These are phyloP conservation scores for Mylabris sibirica DNA, from an alignment of 2,888 invertebrate genomes.

Conservation along the genomic window DNA sequence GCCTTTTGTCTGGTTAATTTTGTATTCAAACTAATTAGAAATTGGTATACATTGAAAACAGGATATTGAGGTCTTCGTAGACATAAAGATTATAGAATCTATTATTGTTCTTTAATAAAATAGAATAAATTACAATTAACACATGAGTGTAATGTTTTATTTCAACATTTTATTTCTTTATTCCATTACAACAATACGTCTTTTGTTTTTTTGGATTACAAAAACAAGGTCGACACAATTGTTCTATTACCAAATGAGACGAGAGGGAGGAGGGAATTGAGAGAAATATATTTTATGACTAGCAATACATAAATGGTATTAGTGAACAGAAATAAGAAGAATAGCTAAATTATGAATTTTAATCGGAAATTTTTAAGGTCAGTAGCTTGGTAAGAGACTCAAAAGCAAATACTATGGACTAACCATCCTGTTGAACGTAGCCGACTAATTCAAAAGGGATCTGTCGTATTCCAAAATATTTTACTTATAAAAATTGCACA, in stretches of 20 bases:
- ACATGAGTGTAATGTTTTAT: slow-evolving; percentile 33
- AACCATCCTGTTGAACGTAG: too few relatives aligned
- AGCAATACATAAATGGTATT: not conserved
- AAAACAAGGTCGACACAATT: slow-evolving; percentile 32
- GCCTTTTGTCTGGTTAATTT: slow-evolving; percentile 53
- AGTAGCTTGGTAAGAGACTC: too few relatives aligned
- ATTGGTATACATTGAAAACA: slow-evolving; percentile 48
- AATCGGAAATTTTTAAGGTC: too few relatives aligned
- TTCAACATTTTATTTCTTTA: slow-evolving; percentile 33
- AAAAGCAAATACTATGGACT: too few relatives aligned
- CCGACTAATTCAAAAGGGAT: too few relatives aligned
- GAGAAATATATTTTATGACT: not conserved
- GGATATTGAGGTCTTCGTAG: slow-evolving; percentile 50
- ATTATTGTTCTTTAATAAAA: slow-evolving; percentile 36
- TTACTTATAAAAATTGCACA: too few relatives aligned
- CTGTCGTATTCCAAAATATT: too few relatives aligned
- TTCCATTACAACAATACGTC: slow-evolving; percentile 35
- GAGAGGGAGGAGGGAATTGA: slow-evolving; percentile 18
- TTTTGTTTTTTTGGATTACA: slow-evolving; percentile 30
- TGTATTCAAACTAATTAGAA: slow-evolving; percentile 53
- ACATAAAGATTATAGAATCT: slow-evolving; percentile 38
- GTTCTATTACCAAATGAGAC: slow-evolving; percentile 15
- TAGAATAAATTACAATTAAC: slow-evolving; percentile 37
- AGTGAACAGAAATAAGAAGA: not conserved
- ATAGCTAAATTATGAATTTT: too few relatives aligned